phyloP scores from a whole-genome alignment of 1,140 invertebrate genomes.

The Dendrolimus kikuchii region DNA sequence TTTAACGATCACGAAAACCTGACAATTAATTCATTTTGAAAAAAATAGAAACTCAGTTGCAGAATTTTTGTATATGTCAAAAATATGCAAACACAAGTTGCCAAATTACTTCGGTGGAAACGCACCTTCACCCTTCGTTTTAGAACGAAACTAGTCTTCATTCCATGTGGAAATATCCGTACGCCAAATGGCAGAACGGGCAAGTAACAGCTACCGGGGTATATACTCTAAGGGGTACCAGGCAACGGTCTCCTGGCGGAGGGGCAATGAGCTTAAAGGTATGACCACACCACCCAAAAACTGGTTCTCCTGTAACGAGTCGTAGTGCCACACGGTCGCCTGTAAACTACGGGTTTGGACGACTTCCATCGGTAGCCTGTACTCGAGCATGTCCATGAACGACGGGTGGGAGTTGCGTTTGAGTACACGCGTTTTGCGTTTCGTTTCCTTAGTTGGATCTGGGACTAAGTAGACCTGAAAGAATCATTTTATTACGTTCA shows the following conservation, averaged over 20 bases:
- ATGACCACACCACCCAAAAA: constrained; percentile 92
- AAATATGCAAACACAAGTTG: too few relatives aligned
- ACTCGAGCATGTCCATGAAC: constrained; percentile 98
- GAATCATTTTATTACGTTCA: not conserved
- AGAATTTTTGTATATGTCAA: too few relatives aligned
- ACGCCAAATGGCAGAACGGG: constrained; percentile 50
- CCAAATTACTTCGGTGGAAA: not conserved
- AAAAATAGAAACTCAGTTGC: too few relatives aligned
- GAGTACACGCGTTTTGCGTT: constrained; percentile 95
- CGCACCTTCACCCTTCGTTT: not conserved
- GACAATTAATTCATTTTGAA: too few relatives aligned
- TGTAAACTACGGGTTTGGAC: constrained; percentile 84
- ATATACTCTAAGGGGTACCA: constrained; percentile 83
- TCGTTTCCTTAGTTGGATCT: constrained; percentile 91
- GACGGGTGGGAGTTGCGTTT: constrained; percentile 94
- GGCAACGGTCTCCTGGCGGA: constrained; percentile 83
- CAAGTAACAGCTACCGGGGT: constrained; percentile 59
- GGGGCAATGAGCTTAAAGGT: constrained; percentile 79
- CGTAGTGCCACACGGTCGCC: constrained; percentile 96
- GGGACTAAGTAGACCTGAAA: constrained; percentile 85
- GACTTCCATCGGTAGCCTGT: constrained; percentile 87
- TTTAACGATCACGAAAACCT: too few relatives aligned
- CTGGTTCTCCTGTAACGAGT: constrained; percentile 95
- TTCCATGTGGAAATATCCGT: constrained; percentile 20
- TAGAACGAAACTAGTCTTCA: not conserved